A percentile compares a stretch with the other conserved stretches of the same genome.
phyloP scores from a whole-genome alignment of 1,140 invertebrate genomes.

The Cecropterus lyciades region DNA sequence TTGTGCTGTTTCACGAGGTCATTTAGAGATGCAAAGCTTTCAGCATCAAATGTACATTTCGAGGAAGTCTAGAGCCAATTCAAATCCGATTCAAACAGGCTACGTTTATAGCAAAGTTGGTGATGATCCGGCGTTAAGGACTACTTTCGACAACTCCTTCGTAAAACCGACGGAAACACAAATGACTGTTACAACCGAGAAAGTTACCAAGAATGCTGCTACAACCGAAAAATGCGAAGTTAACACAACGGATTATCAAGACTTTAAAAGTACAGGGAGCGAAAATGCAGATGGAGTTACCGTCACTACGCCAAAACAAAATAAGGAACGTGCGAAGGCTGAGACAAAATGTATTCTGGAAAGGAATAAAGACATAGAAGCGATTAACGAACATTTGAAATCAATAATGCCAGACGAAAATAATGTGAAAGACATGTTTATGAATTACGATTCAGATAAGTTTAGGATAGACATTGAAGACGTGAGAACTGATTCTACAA shows the following conservation, averaged over 20 bases:
- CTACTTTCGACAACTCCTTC: constrained; percentile 30
- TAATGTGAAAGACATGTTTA: constrained; percentile 9
- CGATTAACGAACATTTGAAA: not conserved
- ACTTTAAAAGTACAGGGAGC: not conserved
- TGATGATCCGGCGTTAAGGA: constrained; percentile 39
- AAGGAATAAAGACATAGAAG: not conserved
- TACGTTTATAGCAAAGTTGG: constrained; percentile 50
- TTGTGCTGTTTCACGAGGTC: constrained; percentile 44
- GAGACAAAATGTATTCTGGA: constrained; percentile 8
- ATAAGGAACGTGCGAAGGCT: constrained; percentile 4
- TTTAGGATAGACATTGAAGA: constrained; percentile 62
- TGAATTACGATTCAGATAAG: constrained; percentile 37
- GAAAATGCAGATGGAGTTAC: not conserved
- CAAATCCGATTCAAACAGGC: constrained; percentile 41
- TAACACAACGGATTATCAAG: not conserved
- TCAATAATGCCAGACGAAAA: not conserved
- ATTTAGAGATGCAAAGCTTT: constrained; percentile 42
- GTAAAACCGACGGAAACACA: constrained; percentile 30
- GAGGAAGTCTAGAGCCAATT: constrained; percentile 49
- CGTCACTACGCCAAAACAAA: constrained; percentile 1
- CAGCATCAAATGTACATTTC: constrained; percentile 45
- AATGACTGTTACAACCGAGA: constrained; percentile 1
- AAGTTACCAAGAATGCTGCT: too few species aligned
- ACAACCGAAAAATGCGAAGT: not conserved
- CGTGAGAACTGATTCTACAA: constrained; percentile 55